Evolutionary conservation across 2,888 invertebrate species (phyloP).

Genomic region (Frankliniella fusca): DNA sequence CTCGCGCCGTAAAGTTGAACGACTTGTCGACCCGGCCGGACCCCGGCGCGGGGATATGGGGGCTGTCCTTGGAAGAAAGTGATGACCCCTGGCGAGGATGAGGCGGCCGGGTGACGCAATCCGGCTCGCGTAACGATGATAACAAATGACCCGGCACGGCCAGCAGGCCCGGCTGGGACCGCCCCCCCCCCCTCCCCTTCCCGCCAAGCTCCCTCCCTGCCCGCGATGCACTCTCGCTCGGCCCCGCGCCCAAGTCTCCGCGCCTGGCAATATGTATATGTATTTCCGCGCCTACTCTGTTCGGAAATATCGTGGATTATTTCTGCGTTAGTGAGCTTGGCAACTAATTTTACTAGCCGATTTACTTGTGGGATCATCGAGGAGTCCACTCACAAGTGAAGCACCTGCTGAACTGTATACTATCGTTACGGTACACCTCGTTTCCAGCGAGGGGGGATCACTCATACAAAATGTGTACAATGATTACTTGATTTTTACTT

Average conservation of each 20-base stretch:
- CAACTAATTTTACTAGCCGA: too few relatives aligned
- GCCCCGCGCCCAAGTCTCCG: background rate
- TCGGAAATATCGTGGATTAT: too few relatives aligned
- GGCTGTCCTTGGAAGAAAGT: conserved; percentile 18
- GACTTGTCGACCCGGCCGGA: background rate
- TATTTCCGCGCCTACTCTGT: too few relatives aligned
- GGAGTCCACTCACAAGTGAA: too few relatives aligned
- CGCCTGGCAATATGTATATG: background rate
- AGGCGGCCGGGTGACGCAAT: conserved; percentile 1
- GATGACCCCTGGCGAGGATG: background rate
- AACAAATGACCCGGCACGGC: conserved; percentile 16
- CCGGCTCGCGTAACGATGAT: conserved; percentile 16
- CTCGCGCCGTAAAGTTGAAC: background rate
- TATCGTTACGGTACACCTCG: too few relatives aligned
- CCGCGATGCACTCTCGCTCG: background rate
- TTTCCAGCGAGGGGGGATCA: too few relatives aligned
- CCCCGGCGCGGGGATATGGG: background rate
- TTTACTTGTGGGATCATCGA: too few relatives aligned
- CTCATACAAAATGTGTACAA: too few relatives aligned
- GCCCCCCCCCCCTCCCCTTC: background rate
- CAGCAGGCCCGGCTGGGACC: background rate
- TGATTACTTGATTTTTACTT: too few relatives aligned
- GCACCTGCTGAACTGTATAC: too few relatives aligned
- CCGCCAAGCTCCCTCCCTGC: background rate
- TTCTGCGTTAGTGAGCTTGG: too few relatives aligned